Conservation (phyloP, 2,888 invertebrate species). For the Agriopis leucophaearia region DNA sequence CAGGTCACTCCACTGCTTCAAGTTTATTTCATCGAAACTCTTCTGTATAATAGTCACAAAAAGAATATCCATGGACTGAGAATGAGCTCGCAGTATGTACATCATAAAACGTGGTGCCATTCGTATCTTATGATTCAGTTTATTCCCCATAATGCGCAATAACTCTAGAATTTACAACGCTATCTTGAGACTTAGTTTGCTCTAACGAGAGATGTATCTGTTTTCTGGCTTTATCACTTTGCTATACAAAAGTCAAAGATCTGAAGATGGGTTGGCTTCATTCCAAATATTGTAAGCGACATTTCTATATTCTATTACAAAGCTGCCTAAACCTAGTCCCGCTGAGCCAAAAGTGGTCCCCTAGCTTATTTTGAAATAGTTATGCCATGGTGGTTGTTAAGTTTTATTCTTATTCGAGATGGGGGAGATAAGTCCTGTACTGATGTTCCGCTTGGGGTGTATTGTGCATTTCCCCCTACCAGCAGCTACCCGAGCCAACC, state of each 20-base stretch:
- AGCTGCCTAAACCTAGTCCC: not conserved
- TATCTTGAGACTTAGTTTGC: not conserved
- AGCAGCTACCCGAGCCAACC: too few relatives aligned
- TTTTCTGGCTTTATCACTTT: conserved; percentile 1
- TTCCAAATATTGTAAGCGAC: conserved; percentile 15
- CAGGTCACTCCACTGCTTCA: too few relatives aligned
- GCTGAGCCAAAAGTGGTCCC: not conserved
- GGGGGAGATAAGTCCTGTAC: too few relatives aligned
- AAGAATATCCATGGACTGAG: not conserved
- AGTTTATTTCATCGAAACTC: too few relatives aligned
- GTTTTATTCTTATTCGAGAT: too few relatives aligned
- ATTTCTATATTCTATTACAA: conserved; percentile 15
- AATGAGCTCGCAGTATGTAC: not conserved
- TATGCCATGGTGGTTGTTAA: not conserved
- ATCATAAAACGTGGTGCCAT: not conserved
- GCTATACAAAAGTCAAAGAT: conserved; percentile 8
- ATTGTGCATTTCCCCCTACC: too few relatives aligned
- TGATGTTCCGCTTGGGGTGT: too few relatives aligned
- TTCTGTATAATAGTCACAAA: not conserved
- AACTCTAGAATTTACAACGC: conserved; percentile 5
- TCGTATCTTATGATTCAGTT: not conserved
- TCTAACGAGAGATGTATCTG: conserved; percentile 1
- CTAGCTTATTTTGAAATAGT: not conserved
- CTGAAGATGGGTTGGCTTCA: conserved; percentile 12
- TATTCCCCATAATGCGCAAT: not conserved